Evolutionary conservation across 2,888 invertebrate genomes (phyloP), one percentile per base, ranked within the genome.

Genomic region (Andrena minutula): DNA sequence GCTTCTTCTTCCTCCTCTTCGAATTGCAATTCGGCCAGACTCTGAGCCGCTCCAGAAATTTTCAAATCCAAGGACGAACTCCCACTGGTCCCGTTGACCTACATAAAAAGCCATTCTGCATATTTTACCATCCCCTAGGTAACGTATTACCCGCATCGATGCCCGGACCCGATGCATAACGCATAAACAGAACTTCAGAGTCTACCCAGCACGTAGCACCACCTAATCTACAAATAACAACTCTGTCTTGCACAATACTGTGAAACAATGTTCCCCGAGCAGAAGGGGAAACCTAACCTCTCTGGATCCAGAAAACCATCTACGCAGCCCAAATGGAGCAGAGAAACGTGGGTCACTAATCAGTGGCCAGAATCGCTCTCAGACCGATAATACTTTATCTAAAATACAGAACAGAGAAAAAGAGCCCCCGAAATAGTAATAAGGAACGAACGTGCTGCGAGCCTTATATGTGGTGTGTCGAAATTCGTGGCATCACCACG

Each of bases 1-100:
- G 97, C 97, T 91, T 98, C 98, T 94, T 99, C 97, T 83, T 98
- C 99, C 92, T 99, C 99, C 89, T 98, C 98, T 94, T 99, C 99
- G 94, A 99, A 99, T 92, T 98, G 98, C 79, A 99, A 94, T 93
- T 99, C 99, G 0, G 97, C 97, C 84, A 98, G 95, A 60, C 96
- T 96, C 93, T 97, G 96, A 0, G 97, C 96, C 47, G 96, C 96
- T 72, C 95, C 95, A 60, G 96, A 95, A 77, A 98, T 95, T 93
- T 97, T 97, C 60, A 94, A 92, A 93, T 94, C 94, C 82, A 94
- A 86, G 12, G 93, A 91, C 12, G 94, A 92, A 90, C 96, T 94
- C 91, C 95, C 95, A 75, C 93, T 94, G 90, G 96, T 95, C 20
- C 97, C 97, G 94, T 97, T 97, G 82, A 97, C 95, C 97, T 97